Evolutionary conservation across 2,888 invertebrate genomes (phyloP).

Genomic region (Sceliomorpha sp.): DNA sequence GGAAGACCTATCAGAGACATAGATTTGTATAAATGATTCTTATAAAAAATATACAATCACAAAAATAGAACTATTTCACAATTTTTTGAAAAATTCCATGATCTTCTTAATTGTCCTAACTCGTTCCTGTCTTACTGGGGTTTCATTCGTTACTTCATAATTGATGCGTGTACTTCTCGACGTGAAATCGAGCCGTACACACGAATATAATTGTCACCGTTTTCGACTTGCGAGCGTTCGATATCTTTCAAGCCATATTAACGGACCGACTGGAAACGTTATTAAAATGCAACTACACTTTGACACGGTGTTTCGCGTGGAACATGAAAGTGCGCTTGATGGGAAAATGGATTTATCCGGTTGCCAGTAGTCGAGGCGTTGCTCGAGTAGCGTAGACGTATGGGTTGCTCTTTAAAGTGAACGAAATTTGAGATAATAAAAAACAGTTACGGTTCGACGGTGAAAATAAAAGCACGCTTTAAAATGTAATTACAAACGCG

Average conservation of each 20-base stretch:
- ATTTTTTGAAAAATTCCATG: too few species aligned
- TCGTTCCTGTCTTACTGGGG: too few species aligned
- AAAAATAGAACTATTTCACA: too few species aligned
- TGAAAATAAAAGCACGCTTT: slow-evolving; percentile 1
- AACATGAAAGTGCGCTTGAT: slow-evolving; percentile 24
- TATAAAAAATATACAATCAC: slow-evolving; percentile 3
- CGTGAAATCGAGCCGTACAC: too few species aligned
- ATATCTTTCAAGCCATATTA: slow-evolving; percentile 11
- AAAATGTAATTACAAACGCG: not conserved
- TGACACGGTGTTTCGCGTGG: slow-evolving; percentile 5
- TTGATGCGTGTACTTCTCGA: too few species aligned
- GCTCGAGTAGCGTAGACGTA: slow-evolving; percentile 6
- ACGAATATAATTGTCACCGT: too few species aligned
- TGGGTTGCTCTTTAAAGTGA: not conserved
- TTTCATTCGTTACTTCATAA: too few species aligned
- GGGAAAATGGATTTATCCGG: slow-evolving; percentile 19
- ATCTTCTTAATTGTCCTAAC: too few species aligned
- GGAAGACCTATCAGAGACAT: slow-evolving; percentile 87
- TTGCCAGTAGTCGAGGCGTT: slow-evolving; percentile 7
- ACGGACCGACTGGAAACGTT: slow-evolving; percentile 11
- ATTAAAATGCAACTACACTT: slow-evolving; percentile 21
- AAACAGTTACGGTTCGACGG: not conserved
- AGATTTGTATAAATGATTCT: too few species aligned
- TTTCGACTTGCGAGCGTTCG: not conserved
- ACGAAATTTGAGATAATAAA: slow-evolving; percentile 3